Evolutionary conservation across 2,113 vertebrate genomes (phyloP), one percentile per base, ranked within the genome.

Genomic region (Haemorhous mexicanus): DNA sequence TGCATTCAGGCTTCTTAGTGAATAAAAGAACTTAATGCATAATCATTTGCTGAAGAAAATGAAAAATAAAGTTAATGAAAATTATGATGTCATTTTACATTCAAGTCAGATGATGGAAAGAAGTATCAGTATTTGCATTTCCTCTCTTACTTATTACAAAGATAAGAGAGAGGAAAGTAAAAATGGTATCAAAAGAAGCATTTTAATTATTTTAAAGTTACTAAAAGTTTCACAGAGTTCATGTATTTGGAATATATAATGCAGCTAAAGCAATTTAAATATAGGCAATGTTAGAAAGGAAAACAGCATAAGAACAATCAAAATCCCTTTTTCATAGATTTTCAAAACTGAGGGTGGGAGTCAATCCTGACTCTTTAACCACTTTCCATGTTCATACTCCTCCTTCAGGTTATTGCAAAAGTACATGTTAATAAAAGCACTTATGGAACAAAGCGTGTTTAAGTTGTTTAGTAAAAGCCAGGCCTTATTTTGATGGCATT

Each of bases 361-460:
- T 37, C 59, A 73, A 6, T 69, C 19, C 44, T 47, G 16, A 68
- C 16, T 35, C 16, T n/a, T 46, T 55, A 90, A 18, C 11, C 19
- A 33, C 13, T 35, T 27, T 59, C 41, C 37, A 16, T 14, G 15
- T 44, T 30, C 50, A 44, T 26, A 22, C 10, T n/a, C 26, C 37
- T 49, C 7, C 47, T 50, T 73, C 37, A 69, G 55, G 49, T 30
- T 63, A 56, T 3, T 64, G n/a, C 46, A 73, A 13, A 88, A 55
- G 19, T 20, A 7, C 8, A 52, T 1, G 37, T 17, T 55, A 62
- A 56, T 14, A 30, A 69, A 73, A 49, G n/a, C 46, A 73, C 24
- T 33, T 50, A 4, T 0, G 10, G 47, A 70, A 59, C 3, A n/a
- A 23, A 50, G 5, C 3, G 14, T 37, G 10, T 27, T 52, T 28